A percentile compares a stretch with the other conserved stretches of the same genome.
phyloP scores from a whole-genome alignment of 2,113 vertebrate species.

The Rhinogobius similis region DNA sequence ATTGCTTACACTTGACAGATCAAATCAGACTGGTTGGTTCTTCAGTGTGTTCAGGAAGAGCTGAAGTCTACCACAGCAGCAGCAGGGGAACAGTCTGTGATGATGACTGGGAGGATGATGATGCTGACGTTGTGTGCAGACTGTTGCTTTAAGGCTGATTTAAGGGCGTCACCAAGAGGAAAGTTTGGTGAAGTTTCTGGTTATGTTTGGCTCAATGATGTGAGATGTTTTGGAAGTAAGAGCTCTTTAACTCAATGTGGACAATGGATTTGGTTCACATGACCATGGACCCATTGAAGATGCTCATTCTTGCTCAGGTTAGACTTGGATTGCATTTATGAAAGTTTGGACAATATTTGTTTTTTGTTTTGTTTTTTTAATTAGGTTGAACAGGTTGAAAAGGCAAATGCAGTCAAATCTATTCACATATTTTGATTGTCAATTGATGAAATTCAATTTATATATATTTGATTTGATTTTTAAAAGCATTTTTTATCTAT shows the following conservation, averaged over 20 bases:
- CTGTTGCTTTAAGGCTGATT: not conserved
- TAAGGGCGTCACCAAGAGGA: no score
- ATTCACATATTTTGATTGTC: no score
- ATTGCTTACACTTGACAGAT: no score
- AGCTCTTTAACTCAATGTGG: slow-evolving; percentile 3
- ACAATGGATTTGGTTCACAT: not conserved
- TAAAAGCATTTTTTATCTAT: no score
- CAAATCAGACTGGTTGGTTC: slow-evolving; percentile 2
- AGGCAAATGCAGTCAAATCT: no score
- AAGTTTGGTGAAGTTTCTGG: slow-evolving; percentile 3
- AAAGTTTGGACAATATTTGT: no score
- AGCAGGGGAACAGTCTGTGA: not conserved
- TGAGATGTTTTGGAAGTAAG: slow-evolving; percentile 23
- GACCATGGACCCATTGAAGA: not conserved
- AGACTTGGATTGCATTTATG: no score
- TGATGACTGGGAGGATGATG: not conserved
- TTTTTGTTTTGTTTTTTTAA: no score
- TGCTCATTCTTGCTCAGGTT: slow-evolving; percentile 41
- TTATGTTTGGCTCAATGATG: slow-evolving; percentile 9
- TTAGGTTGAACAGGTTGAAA: no score
- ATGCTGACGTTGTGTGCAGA: slow-evolving; percentile 2
- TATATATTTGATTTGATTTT: no score
- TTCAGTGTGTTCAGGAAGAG: slow-evolving; percentile 1
- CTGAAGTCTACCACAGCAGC: not conserved
- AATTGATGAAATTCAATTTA: no score